phyloP scores from a whole-genome alignment of 2,113 vertebrate species.

The Bagarius yarrelli region DNA sequence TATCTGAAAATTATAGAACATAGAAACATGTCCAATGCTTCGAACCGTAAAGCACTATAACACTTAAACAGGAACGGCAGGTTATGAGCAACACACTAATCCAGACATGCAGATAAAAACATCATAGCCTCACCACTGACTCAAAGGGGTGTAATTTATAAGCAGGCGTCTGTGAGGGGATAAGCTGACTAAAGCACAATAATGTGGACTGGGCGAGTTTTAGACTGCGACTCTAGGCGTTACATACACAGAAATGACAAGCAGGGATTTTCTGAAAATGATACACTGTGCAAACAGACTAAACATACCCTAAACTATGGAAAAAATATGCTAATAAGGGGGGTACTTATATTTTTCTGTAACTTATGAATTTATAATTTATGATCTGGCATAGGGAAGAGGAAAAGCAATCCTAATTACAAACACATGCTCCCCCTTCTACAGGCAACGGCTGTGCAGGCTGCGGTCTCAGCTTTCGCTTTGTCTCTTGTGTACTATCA shows the following conservation, averaged over 20 bases:
- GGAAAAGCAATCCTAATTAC: constrained; percentile 56
- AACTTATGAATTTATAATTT: neutral
- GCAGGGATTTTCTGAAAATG: neutral
- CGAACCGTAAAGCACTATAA: neutral
- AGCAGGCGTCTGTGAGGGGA: neutral
- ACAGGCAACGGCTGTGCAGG: constrained; percentile 19
- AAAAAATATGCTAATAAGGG: neutral
- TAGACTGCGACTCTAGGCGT: neutral
- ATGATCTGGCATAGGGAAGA: constrained; percentile 21
- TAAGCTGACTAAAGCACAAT: neutral
- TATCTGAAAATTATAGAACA: no score
- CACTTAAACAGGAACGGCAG: neutral
- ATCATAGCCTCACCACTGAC: neutral
- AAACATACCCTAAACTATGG: neutral
- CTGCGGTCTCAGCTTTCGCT: neutral
- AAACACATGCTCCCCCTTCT: constrained; percentile 65
- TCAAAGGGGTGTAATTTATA: neutral
- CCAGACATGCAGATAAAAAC: neutral
- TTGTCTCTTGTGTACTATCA: constrained; percentile 24
- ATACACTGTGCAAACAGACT: neutral
- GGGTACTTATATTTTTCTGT: constrained; percentile 3
- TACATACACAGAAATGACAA: neutral
- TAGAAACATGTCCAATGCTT: no score
- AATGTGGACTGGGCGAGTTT: neutral
- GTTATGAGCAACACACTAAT: neutral